Percentiles rank a stretch among this genome's conserved stretches.
These are phyloP conservation scores for Pipra filicauda DNA, from an alignment of 2,113 vertebrate species.

Conservation along the genomic window DNA sequence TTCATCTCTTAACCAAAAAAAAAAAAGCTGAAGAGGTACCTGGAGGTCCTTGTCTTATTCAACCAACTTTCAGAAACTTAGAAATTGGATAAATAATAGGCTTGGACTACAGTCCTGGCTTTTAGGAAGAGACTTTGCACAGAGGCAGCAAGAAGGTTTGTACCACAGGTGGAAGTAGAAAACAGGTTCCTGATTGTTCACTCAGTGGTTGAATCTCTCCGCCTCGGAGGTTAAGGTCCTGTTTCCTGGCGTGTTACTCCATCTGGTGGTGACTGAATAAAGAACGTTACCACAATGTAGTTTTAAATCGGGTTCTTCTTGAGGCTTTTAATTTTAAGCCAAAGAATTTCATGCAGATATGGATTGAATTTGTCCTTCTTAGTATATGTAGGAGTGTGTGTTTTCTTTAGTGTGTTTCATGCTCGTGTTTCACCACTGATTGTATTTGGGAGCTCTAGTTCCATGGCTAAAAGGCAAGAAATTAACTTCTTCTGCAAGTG, in stretches of 20 bases:
- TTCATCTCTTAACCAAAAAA: neutral
- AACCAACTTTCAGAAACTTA: neutral
- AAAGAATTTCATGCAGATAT: neutral
- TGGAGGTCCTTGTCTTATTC: neutral
- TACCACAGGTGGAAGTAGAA: neutral
- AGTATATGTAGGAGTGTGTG: too few species aligned
- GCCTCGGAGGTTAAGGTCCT: neutral
- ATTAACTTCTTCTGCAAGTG: neutral
- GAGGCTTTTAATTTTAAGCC: neutral
- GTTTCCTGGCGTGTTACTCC: neutral
- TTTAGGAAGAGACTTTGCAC: neutral
- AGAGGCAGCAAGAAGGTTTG: neutral
- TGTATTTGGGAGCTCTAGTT: neutral
- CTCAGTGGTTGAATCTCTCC: neutral
- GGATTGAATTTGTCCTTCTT: neutral
- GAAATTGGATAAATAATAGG: neutral
- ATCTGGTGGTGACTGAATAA: neutral
- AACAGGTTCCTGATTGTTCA: neutral
- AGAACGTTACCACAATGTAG: fast-evolving
- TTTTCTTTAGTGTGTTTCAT: neutral
- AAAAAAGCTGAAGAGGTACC: neutral
- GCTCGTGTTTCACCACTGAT: neutral
- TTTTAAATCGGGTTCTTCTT: neutral
- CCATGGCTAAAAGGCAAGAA: neutral
- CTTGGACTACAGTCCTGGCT: neutral